phyloP scores from a whole-genome alignment of 2,888 invertebrate species.

The Sarcophaga carnaria region DNA sequence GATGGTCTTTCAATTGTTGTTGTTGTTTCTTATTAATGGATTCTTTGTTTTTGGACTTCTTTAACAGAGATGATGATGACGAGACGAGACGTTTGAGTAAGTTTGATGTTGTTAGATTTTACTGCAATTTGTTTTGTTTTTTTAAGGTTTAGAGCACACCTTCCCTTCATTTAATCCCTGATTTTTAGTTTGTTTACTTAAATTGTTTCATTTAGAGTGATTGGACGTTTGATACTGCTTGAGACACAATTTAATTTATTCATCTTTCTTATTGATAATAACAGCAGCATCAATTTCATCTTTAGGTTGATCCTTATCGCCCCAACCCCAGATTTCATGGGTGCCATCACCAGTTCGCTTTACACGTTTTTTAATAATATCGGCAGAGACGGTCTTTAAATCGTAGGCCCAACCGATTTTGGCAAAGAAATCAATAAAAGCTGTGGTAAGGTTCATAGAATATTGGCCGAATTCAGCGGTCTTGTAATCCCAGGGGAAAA shows the following conservation, averaged over 20 bases:
- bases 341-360: conserved; percentile 89
- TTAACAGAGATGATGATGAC: conserved; percentile 20
- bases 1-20: neutral
- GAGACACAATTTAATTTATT: conserved; percentile 77
- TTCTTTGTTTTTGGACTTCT: conserved; percentile 17
- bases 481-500: conserved; percentile 93
- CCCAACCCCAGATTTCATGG: conserved; percentile 91
- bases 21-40: neutral
- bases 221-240: conserved; percentile 59
- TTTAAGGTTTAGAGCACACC: conserved; percentile 57
- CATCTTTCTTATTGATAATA: conserved; percentile 84
- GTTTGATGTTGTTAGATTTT: conserved; percentile 25
- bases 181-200: conserved; percentile 47
- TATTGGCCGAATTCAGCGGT: conserved; percentile 90
- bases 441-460: conserved; percentile 88
- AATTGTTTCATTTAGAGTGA: conserved; percentile 27
- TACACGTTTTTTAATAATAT: conserved; percentile 87
- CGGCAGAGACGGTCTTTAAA: conserved; percentile 89
- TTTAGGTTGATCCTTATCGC: conserved; percentile 86
- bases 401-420: conserved; percentile 94
- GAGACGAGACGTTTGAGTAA: conserved; percentile 6
- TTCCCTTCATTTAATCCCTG: conserved; percentile 66
- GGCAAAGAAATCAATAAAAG: conserved; percentile 91
- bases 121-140: conserved; percentile 3
- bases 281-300: conserved; percentile 84